phyloP scores from a whole-genome alignment of 2,797 vertebrate species.

The Malurus leucopterus region DNA sequence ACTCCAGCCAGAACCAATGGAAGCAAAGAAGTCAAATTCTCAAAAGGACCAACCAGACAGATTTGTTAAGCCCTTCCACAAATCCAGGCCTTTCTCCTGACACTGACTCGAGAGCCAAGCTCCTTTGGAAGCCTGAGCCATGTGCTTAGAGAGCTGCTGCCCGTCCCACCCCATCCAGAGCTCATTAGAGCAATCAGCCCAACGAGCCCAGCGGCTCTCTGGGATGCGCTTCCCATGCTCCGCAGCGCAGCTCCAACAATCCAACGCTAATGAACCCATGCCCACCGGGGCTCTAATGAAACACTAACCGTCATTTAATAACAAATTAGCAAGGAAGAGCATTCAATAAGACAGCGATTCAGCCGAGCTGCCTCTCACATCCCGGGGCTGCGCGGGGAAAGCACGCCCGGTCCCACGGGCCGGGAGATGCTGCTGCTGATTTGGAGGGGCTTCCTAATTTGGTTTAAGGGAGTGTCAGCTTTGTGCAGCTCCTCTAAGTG shows the following conservation, averaged over 20 bases:
- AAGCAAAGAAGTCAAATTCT: neutral
- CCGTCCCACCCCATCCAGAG: neutral
- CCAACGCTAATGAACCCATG: neutral
- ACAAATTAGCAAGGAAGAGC: neutral
- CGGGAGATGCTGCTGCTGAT: neutral
- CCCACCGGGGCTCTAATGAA: neutral
- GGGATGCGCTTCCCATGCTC: neutral
- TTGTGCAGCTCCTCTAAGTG: neutral
- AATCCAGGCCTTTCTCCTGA: neutral
- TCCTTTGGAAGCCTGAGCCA: neutral
- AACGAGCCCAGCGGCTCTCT: fast-evolving
- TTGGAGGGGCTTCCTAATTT: neutral
- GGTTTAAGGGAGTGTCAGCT: neutral
- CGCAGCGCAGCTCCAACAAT: neutral
- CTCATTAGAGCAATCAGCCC: neutral
- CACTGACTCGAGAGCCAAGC: fast-evolving
- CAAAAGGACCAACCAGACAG: fast-evolving
- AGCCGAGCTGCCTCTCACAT: fast-evolving
- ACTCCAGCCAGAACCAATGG: neutral
- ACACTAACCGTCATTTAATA: neutral
- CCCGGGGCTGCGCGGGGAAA: fast-evolving
- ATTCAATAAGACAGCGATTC: neutral
- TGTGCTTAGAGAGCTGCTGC: neutral
- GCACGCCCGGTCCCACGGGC: fast-evolving
- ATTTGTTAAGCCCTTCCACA: neutral